Base-by-base conservation (phyloP, 2,797 vertebrate genomes). In the Propithecus perrieri region DNA sequence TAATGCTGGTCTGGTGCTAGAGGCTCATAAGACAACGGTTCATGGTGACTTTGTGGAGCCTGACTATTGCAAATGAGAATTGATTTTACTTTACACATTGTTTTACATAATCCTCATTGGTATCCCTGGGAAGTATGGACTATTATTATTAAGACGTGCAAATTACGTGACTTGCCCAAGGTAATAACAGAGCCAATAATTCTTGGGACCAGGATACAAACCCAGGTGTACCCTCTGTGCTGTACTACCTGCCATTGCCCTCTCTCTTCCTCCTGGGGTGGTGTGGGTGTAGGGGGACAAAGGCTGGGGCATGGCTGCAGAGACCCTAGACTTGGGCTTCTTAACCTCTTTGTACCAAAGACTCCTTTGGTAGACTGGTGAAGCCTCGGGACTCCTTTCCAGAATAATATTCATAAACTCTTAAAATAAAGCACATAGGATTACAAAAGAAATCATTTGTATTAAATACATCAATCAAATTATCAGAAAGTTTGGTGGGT, bases 171-270 rank as follows among this genome's bases (percentile, higher is more conserved):
- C n/a, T 67, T 48, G 35, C n/a, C 63, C 57, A 24, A 50, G 17
- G 10, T 17, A 15, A 53, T n/a, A 35, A 46, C 8, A 57, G 55
- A 84, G 38, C 61, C 33, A 24, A 20, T 30, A 17, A 57, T 2
- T 57, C 8, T 24, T 14, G 26, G 67, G 61, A 72, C 7, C 9
- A 38, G 41, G 22, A 46, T 61, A 61, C 50, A 14, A 46, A 75
- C 20, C 50, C 26, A 67, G 0, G 0, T 4, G 28, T 11, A 26
- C 26, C 46, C 69, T 13, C 28, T 26, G 30, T 9, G 53, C 48
- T 43, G 7, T 3, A 18, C 15, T 14, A 1, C 35, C 43, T 50
- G 4, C 33, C 85, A 14, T 3, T 7, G 0, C 3, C 33, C 4
- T 63, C 26, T 17, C 22, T 3, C 1, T 12, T 35, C 57, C 57